Evolutionary conservation across 1,140 invertebrate species (phyloP), one percentile per base, ranked within the genome.

Genomic region (Drosophila bipectinata): DNA sequence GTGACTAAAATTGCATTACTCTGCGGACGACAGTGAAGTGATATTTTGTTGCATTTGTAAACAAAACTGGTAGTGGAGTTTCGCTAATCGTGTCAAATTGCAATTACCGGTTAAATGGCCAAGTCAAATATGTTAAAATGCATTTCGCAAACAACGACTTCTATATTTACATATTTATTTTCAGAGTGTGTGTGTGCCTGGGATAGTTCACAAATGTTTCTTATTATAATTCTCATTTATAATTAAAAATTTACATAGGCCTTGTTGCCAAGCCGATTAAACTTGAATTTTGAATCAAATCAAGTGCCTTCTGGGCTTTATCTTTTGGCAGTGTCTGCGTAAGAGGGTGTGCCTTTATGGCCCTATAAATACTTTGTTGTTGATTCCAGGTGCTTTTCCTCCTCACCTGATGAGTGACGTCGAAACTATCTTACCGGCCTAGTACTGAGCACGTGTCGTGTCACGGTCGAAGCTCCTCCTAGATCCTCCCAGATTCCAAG

Each of bases 121-220:
- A 24, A 56, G 4, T 0, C 4, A 60, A 71, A 66, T 61, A 47
- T 72, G 63, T 14, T 9, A 67, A 53, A 53, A 32, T 64, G 59
- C 60, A 47, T 47, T 47, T 9, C 10, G 34, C 34, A n/a, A 32
- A 37, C 34, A 37, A 4, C 34, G 10, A 34, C 34, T 37, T 37
- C 34, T 21, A 47, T 47, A 47, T 47, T 18, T 18, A 24, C 18
- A 21, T 8, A 47, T 24, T 44, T 44, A 44, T 18, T 12, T 37
- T 1, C 10, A 44, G 7, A 9, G 5, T 8, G 5, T 44, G 5
- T 8, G n/a, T 44, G 32, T 44, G 62, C 57, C 47, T 85, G 81
- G 68, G 81, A 85, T 61, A 48, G n/a, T 14, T 18, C 59, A 34
- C 81, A 85, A 67, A 73, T 87, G 81, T 55, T 73, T 12, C 9